Base-by-base conservation (phyloP, 2,797 vertebrate species). In the Arctocebus calabarensis region DNA sequence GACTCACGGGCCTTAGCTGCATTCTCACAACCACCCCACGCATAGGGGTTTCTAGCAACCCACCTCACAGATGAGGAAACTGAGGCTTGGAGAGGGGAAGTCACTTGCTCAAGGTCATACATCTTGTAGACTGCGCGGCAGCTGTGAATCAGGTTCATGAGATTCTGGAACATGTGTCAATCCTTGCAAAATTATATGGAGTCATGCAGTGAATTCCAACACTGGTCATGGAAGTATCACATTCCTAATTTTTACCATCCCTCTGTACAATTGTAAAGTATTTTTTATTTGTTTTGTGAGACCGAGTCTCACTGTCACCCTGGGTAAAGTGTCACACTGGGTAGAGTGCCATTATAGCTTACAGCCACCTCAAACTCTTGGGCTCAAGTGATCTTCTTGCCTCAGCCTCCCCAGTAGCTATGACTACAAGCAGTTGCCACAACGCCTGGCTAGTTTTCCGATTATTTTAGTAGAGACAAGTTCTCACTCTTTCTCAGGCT, bases 141-240 rank as follows among this genome's bases (percentile, higher is more conserved):
- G 78, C 87, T 55, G 27, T 4, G 40, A 59, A 61, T 77, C 13
- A 14, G 43, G 83, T 19, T 32, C 0, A 22, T 55, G 74, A 48
- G 64, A 66, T 9, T 17, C 37, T 3, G 9, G 22, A 66, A 29
- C 43, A 48, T 0, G 5, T 1, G 19, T 16, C 19, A 17, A 27
- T 12, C 57, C 0, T 3, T 2, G n/a, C 32, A 6, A 55, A 25
- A 25, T n/a, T 43, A 32, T 32, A 74, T 52, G 48, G 4, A 52
- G 48, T 52, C 14, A 22, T 3, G 12, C 0, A 0, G 61, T 3
- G 1, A 29, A 17, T 48, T 66, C 59, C 82, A 81, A 64, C 0
- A 25, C 37, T 3, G 22, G 6, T 9, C 25, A 19, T 0, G 2
- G 23, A 34, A 20, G 19, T 9, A 4, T 22, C 20, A 25, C 32